A percentile compares a stretch with the other conserved stretches of the same genome.
Evolutionary conservation across 2,113 vertebrate species (phyloP).

Genomic region (Phalacrocorax brasilianus): DNA sequence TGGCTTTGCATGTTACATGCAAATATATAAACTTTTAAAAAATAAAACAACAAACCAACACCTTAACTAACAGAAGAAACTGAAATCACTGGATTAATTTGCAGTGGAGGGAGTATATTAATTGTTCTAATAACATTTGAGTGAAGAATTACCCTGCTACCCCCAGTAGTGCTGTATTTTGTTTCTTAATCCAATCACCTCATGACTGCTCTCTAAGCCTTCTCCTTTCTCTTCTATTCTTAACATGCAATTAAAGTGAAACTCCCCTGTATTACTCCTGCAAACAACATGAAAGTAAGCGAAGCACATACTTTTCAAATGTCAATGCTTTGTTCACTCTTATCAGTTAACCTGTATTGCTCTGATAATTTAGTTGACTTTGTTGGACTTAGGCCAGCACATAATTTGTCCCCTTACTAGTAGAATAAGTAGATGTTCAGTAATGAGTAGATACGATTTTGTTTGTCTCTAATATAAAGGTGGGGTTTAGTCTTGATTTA

Average conservation of each 20-base stretch:
- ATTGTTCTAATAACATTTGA: background rate
- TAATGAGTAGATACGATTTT: background rate
- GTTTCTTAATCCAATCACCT: conserved; percentile 18
- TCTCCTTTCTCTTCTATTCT: background rate
- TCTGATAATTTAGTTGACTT: background rate
- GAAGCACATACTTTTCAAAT: background rate
- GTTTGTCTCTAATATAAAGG: background rate
- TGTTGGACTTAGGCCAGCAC: background rate
- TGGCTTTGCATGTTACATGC: background rate
- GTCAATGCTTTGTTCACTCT: background rate
- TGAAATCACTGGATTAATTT: background rate
- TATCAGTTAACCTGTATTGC: background rate
- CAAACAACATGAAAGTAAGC: background rate
- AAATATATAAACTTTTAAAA: background rate
- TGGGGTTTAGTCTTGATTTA: background rate
- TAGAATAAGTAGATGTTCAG: background rate
- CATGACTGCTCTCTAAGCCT: background rate
- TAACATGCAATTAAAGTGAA: background rate
- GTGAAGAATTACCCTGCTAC: background rate
- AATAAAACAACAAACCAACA: background rate
- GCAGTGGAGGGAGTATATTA: background rate
- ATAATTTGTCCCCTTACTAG: background rate
- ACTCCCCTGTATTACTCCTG: background rate
- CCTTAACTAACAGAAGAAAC: background rate
- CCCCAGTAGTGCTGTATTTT: background rate